A percentile compares a stretch with the other conserved stretches of the same genome.
Conservation (phyloP, 2,888 invertebrate genomes). For the Agapostemon virescens region DNA sequence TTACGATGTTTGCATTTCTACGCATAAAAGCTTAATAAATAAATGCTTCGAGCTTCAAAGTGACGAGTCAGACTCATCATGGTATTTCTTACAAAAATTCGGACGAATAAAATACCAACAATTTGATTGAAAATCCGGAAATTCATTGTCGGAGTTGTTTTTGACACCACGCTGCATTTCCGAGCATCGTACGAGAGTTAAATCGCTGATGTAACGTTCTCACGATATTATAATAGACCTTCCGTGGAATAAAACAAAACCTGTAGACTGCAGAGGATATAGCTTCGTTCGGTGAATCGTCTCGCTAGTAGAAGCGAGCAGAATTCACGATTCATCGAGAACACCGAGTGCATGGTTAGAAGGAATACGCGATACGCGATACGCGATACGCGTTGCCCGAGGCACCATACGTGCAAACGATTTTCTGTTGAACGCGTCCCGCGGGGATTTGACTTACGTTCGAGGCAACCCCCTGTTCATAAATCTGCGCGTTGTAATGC, state of each 20-base stretch:
- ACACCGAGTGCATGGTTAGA: conserved; percentile 36
- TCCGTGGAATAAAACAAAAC: background rate
- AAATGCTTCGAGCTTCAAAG: too few species aligned
- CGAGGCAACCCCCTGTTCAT: conserved; percentile 59
- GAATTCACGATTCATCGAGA: background rate
- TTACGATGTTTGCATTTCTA: too few species aligned
- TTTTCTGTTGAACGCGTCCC: conserved; percentile 55
- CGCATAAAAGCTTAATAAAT: too few species aligned
- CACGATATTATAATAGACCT: too few species aligned
- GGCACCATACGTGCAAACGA: conserved; percentile 55
- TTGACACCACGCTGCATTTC: too few species aligned
- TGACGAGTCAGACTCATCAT: too few species aligned
- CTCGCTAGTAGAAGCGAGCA: background rate
- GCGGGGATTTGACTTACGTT: conserved; percentile 62
- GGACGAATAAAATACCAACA: too few species aligned
- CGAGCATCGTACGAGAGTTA: too few species aligned
- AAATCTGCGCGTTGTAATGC: conserved; percentile 60
- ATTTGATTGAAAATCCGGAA: too few species aligned
- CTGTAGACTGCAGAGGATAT: background rate
- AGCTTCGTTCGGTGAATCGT: background rate
- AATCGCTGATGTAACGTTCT: too few species aligned
- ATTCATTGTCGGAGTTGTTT: too few species aligned
- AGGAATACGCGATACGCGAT: conserved; percentile 18
- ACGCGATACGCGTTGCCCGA: conserved; percentile 23
- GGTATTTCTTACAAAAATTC: too few species aligned